Evolutionary conservation across 2,888 invertebrate species (phyloP).

Genomic region (Hyalella azteca): DNA sequence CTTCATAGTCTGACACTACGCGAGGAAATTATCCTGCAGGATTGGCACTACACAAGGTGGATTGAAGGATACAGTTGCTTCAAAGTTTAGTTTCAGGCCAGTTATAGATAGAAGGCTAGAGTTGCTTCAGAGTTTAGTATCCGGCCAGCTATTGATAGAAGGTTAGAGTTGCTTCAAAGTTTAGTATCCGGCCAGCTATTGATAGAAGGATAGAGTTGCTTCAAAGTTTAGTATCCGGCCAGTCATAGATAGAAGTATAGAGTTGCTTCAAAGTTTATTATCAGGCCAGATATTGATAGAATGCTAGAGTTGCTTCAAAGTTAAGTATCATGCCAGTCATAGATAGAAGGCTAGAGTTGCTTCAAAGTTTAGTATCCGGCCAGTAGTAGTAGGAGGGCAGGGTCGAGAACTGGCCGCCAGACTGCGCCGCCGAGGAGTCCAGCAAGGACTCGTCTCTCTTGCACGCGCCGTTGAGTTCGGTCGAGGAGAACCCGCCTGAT

Average conservation of each 20-base stretch:
- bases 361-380: conserved; percentile 46
- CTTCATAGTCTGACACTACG: too few relatives aligned
- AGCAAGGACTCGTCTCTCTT: conserved; percentile 39
- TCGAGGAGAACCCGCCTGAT: neutral
- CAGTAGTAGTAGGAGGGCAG: conserved; percentile 50
- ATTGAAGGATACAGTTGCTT: too few relatives aligned
- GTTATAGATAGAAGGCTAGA: too few relatives aligned
- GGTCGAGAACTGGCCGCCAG: conserved; percentile 43
- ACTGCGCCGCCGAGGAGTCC: conserved; percentile 32
- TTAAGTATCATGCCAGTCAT: neutral
- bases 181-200: too few relatives aligned
- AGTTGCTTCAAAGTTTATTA: neutral
- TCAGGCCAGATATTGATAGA: neutral
- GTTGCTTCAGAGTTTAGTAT: too few relatives aligned
- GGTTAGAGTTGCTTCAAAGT: too few relatives aligned
- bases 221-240: conserved; percentile 48
- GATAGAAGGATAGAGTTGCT: too few relatives aligned
- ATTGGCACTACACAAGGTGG: too few relatives aligned
- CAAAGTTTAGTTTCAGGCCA: too few relatives aligned
- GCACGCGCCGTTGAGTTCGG: conserved; percentile 38
- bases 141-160: too few relatives aligned
- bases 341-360: neutral
- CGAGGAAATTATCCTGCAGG: too few relatives aligned
- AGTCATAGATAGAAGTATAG: neutral
- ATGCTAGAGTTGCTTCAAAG: neutral